phyloP scores from a whole-genome alignment of 2,888 invertebrate species.

The Tineola bisselliella region DNA sequence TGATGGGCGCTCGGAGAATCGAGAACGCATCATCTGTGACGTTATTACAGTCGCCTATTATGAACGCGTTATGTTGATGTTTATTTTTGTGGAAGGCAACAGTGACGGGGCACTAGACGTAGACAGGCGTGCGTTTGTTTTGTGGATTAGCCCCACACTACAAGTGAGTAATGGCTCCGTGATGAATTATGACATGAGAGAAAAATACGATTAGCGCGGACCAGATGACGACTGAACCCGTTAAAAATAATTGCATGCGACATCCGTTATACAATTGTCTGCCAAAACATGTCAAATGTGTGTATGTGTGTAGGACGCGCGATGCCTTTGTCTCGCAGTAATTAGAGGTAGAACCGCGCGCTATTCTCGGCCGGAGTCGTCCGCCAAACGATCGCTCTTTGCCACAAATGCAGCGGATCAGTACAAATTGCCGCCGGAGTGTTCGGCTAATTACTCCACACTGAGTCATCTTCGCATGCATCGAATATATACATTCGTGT shows the following conservation, averaged over 20 bases:
- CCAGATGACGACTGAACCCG: background rate
- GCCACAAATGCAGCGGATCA: background rate
- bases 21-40: slow-evolving; percentile 5
- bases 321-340: slow-evolving; percentile 1
- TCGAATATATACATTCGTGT: background rate
- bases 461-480: background rate
- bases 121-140: slow-evolving; percentile 7
- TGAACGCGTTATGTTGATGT: slow-evolving; percentile 8
- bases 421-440: background rate
- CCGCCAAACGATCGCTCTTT: slow-evolving; percentile 6
- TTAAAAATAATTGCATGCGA: slow-evolving; percentile 10
- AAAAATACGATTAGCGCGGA: slow-evolving; percentile 3
- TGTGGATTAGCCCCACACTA: slow-evolving; percentile 9
- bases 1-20: background rate
- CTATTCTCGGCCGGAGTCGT: slow-evolving; percentile 8
- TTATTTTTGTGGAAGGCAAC: background rate
- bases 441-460: background rate
- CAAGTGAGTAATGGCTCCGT: slow-evolving; percentile 6
- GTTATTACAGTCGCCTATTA: background rate
- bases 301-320: background rate
- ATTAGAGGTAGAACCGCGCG: background rate
- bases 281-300: slow-evolving; percentile 4
- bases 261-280: background rate
- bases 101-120: background rate
- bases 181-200: slow-evolving; percentile 13